Evolutionary conservation across 2,797 vertebrate genomes (phyloP), one percentile per base, ranked within the genome.

Genomic region (Myotis planiceps): DNA sequence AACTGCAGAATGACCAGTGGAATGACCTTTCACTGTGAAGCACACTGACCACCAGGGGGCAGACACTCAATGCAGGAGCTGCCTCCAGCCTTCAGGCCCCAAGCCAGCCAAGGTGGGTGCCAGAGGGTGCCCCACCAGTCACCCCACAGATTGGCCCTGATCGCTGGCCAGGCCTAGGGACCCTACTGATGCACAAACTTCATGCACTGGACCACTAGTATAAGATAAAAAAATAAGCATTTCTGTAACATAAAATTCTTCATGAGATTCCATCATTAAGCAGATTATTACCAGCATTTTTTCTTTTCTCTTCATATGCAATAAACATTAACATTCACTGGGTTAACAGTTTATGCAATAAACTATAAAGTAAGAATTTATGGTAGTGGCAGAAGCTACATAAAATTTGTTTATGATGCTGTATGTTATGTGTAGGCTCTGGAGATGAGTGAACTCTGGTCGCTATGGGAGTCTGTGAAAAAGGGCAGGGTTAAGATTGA

Each of bases 201-300:
- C 27, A 60, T 60, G 58, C 58, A 60, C 58, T 2, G 0, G 12
- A 29, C 27, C 27, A 2, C 58, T 29, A 29, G 55, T 60, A 63
- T 29, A 63, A 60, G 25, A 60, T 29, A 98, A 98, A 95, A 66
- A 96, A 97, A 87, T 55, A 96, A 72, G 14, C 0, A 0, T 39
- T 97, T 98, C 58, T 68, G 6, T 23, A 80, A 92, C 76, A 95
- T 90, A 96, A 97, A 90, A 84, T 82, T 95, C 86, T 88, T 97
- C 90, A 86, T 86, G 95, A 98, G 91, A 47, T 95, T 19, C 4
- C 96, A 37, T 97, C 95, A 97, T 97, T 98, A 95, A 76, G 34
- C 39, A 97, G 88, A 97, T 97, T 91, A 96, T 96, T 94, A 83
- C 8, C 12, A 93, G 18, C 6, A 69, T 76, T 92, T 66, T 66